phyloP scores from a whole-genome alignment of 2,113 vertebrate genomes.

The Apistogramma diplotaenia region DNA sequence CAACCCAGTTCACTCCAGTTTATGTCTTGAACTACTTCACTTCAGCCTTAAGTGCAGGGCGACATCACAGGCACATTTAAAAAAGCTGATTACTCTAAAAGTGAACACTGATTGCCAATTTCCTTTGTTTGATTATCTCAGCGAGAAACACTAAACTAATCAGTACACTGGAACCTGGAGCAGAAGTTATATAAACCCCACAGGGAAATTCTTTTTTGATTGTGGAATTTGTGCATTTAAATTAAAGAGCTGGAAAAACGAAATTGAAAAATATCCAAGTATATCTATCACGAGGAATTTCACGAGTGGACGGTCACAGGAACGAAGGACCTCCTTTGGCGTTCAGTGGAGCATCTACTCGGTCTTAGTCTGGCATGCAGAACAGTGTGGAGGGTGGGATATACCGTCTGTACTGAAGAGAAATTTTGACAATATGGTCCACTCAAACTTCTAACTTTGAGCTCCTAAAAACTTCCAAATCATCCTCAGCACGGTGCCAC shows the following conservation, averaged over 20 bases:
- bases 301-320: background rate
- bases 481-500: background rate
- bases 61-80: constrained; percentile 20
- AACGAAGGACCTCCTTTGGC: background rate
- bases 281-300: background rate
- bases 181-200: background rate
- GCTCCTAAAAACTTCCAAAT: background rate
- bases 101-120: constrained; percentile 53
- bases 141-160: constrained; percentile 51
- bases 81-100: constrained; percentile 37
- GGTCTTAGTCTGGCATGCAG: background rate
- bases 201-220: background rate
- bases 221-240: background rate
- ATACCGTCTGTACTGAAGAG: background rate
- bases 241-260: background rate
- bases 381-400: background rate
- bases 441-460: background rate
- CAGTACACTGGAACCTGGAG: constrained; percentile 39
- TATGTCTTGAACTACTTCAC: background rate
- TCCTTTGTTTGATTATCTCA: constrained; percentile 59
- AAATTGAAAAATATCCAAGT: background rate
- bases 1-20: background rate
- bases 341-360: background rate
- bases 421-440: background rate
- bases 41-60: constrained; percentile 1